These are phyloP conservation scores for Drosophila mayri DNA, from an alignment of 1,140 invertebrate genomes.

Conservation along the genomic window DNA sequence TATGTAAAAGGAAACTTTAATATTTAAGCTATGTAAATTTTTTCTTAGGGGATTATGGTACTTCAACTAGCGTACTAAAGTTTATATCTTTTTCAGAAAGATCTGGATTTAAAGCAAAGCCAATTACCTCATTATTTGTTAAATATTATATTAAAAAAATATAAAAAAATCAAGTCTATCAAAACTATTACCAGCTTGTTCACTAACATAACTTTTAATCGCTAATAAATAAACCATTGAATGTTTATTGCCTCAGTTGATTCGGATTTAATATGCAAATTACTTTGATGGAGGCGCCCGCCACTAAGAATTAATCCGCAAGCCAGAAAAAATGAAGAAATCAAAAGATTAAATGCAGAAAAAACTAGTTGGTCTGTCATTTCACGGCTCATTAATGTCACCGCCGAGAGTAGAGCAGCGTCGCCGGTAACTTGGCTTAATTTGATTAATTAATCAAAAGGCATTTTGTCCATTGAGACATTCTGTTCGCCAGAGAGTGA, in stretches of 20 bases:
- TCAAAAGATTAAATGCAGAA: conserved; percentile 15
- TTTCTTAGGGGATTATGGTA: too few species aligned
- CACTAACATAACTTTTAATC: background rate
- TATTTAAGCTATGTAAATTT: too few species aligned
- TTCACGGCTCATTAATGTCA: conserved; percentile 72
- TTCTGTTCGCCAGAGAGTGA: background rate
- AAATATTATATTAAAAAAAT: background rate
- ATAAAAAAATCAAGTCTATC: background rate
- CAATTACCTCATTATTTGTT: background rate
- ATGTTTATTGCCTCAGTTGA: conserved; percentile 1
- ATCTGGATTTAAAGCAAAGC: too few species aligned
- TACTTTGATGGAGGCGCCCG: background rate
- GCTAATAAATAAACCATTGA: conserved; percentile 18
- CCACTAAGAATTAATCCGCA: conserved; percentile 32
- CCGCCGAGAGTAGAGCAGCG: conserved; percentile 30
- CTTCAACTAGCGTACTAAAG: too few species aligned
- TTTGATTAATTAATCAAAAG: conserved; percentile 52
- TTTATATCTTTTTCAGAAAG: too few species aligned
- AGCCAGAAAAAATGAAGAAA: conserved; percentile 28
- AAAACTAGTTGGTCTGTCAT: conserved; percentile 65
- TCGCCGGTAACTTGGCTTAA: conserved; percentile 22
- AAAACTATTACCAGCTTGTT: background rate
- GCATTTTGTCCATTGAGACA: conserved; percentile 8
- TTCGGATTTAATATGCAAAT: conserved; percentile 31
- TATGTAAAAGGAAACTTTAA: too few species aligned